These are phyloP conservation scores for Peromyscus maniculatus DNA, from an alignment of 2,113 vertebrate species.

Conservation along the genomic window DNA sequence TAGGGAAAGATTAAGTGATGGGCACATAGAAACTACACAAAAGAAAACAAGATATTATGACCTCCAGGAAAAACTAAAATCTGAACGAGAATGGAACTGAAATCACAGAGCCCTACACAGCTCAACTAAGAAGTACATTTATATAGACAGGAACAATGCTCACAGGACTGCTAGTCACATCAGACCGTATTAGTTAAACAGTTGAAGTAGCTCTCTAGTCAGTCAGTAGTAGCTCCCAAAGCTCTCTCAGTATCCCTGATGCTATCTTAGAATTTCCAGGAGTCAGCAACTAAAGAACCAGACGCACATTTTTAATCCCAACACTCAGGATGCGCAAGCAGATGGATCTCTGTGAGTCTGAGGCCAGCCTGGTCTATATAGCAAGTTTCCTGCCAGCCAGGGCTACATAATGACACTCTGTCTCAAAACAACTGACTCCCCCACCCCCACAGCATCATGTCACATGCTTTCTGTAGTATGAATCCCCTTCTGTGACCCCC, in stretches of 20 bases:
- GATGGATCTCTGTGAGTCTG: background rate
- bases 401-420: background rate
- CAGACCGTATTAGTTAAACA: background rate
- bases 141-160: background rate
- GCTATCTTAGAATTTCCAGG: background rate
- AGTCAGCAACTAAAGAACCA: background rate
- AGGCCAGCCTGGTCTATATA: background rate
- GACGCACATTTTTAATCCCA: background rate
- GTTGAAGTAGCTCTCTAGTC: background rate
- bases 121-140: background rate
- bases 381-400: background rate
- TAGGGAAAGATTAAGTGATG: slow-evolving; percentile 29
- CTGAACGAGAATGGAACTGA: slow-evolving; percentile 51
- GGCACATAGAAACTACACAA: slow-evolving; percentile 27
- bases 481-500: background rate
- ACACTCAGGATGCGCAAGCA: background rate
- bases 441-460: background rate
- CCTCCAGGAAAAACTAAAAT: slow-evolving; percentile 8
- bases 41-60: slow-evolving; percentile 49
- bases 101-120: background rate
- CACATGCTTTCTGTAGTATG: background rate
- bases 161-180: background rate
- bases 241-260: background rate
- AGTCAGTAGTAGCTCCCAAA: background rate
- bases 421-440: background rate